A percentile compares a stretch with the other conserved stretches of the same genome.
Conservation (phyloP, 1,140 invertebrate genomes). For the Parapsyche elsis region DNA sequence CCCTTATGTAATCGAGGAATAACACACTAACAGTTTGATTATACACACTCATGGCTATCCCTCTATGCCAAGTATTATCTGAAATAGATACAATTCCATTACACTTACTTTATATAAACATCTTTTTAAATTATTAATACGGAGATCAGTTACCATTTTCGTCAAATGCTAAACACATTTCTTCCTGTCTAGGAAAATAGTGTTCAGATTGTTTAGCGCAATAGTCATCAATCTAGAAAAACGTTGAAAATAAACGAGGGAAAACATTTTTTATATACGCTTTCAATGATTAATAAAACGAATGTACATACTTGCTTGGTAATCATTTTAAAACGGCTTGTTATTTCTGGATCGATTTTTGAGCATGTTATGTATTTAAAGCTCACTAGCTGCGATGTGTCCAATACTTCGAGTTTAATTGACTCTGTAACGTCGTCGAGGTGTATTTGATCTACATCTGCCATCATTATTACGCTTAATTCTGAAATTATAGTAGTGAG, state of each 20-base stretch:
- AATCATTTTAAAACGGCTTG: neutral
- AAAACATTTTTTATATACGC: too few relatives aligned
- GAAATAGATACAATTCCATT: conserved; percentile 9
- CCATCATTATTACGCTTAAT: neutral
- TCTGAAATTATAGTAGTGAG: neutral
- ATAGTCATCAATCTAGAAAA: conserved; percentile 30
- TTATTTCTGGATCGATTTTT: neutral
- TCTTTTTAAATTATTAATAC: too few relatives aligned
- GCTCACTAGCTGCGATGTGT: neutral
- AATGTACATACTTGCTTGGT: neutral
- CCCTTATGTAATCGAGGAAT: neutral
- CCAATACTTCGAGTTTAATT: neutral
- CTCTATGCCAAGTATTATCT: conserved; percentile 16
- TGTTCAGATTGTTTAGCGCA: conserved; percentile 5
- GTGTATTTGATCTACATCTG: neutral
- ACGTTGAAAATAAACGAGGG: neutral
- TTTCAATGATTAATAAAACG: neutral
- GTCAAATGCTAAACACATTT: conserved; percentile 13
- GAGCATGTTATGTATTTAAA: neutral
- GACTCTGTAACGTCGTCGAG: neutral
- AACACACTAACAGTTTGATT: neutral
- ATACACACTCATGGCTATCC: neutral
- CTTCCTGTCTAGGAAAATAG: conserved; percentile 2
- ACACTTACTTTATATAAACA: too few relatives aligned
- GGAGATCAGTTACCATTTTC: conserved; percentile 5